phyloP scores from a whole-genome alignment of 2,113 vertebrate species.

The Pseudorasbora parva region DNA sequence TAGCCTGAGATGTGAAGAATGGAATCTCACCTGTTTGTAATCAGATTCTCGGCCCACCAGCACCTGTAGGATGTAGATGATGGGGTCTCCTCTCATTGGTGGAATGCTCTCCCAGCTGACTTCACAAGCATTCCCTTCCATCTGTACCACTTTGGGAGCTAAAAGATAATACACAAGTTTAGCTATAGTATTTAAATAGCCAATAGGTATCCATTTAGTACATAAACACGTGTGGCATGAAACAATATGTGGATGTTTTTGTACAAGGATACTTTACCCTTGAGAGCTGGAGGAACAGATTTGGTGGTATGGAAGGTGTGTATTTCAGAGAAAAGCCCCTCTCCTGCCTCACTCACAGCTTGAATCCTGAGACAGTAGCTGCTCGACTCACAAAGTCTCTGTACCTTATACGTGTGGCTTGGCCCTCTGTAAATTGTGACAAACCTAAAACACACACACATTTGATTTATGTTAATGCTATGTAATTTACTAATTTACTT shows the following conservation, averaged over 20 bases:
- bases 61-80: conserved; percentile 90
- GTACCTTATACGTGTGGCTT: conserved; percentile 97
- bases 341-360: conserved; percentile 88
- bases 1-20: neutral
- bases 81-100: conserved; percentile 93
- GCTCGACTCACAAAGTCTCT: conserved; percentile 89
- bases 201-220: neutral
- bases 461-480: neutral
- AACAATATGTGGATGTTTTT: neutral
- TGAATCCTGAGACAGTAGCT: conserved; percentile 95
- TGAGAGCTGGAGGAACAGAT: conserved; percentile 88
- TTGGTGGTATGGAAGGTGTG: conserved; percentile 93
- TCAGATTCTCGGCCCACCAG: conserved; percentile 93
- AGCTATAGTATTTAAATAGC: neutral
- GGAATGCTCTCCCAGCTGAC: conserved; percentile 90
- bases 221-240: neutral
- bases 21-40: conserved; percentile 91
- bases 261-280: conserved; percentile 77
- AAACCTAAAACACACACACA: conserved; percentile 78
- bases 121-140: conserved; percentile 93
- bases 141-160: conserved; percentile 92
- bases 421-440: conserved; percentile 93
- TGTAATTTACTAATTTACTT: neutral
- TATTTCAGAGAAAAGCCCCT: conserved; percentile 91
- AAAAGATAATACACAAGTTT: conserved; percentile 11